These are phyloP conservation scores for Porites lutea DNA, from an alignment of 64 coral and sea anemone genomes.

Conservation along the genomic window DNA sequence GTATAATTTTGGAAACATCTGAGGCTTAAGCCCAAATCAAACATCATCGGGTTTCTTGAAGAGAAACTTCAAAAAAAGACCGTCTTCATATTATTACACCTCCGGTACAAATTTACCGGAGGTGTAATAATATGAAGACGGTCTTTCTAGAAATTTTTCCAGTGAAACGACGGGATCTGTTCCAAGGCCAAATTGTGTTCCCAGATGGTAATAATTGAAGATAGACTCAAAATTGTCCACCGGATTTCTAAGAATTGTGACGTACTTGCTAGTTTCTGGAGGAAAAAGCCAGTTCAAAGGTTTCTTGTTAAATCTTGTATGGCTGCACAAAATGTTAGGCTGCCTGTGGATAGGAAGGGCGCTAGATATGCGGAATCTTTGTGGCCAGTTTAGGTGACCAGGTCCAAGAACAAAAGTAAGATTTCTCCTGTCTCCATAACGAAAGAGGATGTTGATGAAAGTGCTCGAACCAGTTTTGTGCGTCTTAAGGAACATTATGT, in stretches of 20 bases:
- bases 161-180: not conserved
- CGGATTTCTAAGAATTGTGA: constrained; percentile 69
- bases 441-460: constrained; percentile 62
- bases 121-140: too few relatives aligned
- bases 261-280: constrained; percentile 16
- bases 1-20: not conserved
- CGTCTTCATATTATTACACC: too few relatives aligned
- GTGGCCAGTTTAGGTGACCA: constrained; percentile 35
- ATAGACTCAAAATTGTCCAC: constrained; percentile 66
- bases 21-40: constrained; percentile 44
- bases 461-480: constrained; percentile 76
- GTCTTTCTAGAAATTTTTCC: constrained; percentile 4
- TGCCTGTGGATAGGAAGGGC: constrained; percentile 1
- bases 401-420: constrained; percentile 42
- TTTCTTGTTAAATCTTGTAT: constrained; percentile 39
- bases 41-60: constrained; percentile 47
- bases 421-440: constrained; percentile 59
- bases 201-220: constrained; percentile 46
- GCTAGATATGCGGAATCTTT: not conserved
- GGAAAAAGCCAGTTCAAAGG: constrained; percentile 39
- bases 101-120: not conserved
- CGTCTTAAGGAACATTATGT: constrained; percentile 53
- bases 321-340: constrained; percentile 61
- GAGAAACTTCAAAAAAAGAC: too few relatives aligned
- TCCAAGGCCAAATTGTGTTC: not conserved